A percentile compares a stretch with the other conserved stretches of the same genome.
These are phyloP conservation scores for Otis tarda DNA, from an alignment of 2,113 vertebrate genomes.

Conservation along the genomic window DNA sequence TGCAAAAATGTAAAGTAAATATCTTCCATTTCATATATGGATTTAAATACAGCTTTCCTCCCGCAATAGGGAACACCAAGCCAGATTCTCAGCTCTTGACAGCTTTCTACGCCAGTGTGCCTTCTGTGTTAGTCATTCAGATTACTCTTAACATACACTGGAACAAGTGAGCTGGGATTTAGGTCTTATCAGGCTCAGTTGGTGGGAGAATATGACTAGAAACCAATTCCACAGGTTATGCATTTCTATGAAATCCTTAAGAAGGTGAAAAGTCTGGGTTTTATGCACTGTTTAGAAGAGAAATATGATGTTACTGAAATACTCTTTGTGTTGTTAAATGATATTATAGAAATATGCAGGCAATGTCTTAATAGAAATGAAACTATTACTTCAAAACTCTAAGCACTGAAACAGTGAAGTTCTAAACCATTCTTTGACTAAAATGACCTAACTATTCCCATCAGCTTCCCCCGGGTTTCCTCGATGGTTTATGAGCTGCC, in stretches of 20 bases:
- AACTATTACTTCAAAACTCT: background rate
- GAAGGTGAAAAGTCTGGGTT: background rate
- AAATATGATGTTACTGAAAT: background rate
- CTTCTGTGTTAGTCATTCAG: background rate
- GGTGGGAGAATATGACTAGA: background rate
- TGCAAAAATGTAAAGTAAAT: background rate
- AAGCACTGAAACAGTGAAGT: background rate
- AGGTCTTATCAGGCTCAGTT: background rate
- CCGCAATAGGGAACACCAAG: background rate
- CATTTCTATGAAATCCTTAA: background rate
- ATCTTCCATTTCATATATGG: background rate
- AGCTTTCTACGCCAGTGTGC: background rate
- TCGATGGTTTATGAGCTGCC: background rate
- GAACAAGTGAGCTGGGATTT: background rate
- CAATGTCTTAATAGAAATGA: background rate
- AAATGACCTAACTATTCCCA: background rate
- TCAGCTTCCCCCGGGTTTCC: background rate
- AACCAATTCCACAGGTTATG: background rate
- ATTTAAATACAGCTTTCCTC: slow-evolving; percentile 6
- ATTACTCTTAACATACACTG: background rate
- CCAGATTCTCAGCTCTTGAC: slow-evolving; percentile 11
- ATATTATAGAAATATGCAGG: background rate
- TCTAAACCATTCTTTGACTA: background rate
- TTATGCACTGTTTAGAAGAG: background rate
- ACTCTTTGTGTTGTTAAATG: background rate